Percentiles rank a stretch among this genome's conserved stretches.
Evolutionary conservation across 2,113 vertebrate genomes (phyloP).

Genomic region (Columba livia): DNA sequence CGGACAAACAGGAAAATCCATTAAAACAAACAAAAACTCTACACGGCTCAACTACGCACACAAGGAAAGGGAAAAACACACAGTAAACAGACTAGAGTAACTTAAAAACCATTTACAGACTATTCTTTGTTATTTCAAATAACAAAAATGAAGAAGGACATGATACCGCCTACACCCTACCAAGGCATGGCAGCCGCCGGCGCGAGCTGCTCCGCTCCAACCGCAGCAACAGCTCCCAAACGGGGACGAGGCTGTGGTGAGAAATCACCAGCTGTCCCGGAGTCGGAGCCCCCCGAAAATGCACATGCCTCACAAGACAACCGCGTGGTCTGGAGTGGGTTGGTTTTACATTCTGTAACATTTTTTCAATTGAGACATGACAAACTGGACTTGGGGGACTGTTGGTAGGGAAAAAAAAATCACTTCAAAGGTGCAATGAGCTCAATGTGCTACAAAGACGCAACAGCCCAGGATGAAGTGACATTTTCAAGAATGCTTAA

Average conservation of each 20-base stretch:
- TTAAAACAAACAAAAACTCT: conserved; percentile 62
- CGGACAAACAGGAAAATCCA: conserved; percentile 47
- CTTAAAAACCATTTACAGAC: conserved; percentile 63
- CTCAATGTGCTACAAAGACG: conserved; percentile 55
- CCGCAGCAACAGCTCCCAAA: conserved; percentile 37
- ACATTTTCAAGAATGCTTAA: conserved; percentile 35
- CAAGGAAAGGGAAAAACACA: conserved; percentile 22
- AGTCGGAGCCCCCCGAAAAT: conserved; percentile 63
- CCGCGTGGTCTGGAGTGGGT: conserved; percentile 67
- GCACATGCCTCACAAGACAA: conserved; percentile 57
- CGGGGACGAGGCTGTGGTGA: conserved; percentile 39
- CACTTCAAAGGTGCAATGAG: conserved; percentile 61
- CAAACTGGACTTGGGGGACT: conserved; percentile 56
- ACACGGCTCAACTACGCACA: conserved; percentile 64
- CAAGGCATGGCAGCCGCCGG: conserved; percentile 24
- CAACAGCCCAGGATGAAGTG: conserved; percentile 64
- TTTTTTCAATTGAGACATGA: conserved; percentile 23
- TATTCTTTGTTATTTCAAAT: conserved; percentile 65
- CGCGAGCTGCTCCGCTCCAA: conserved; percentile 3
- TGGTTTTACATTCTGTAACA: conserved; percentile 58
- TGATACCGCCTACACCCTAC: conserved; percentile 42
- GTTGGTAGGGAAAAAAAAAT: conserved; percentile 9
- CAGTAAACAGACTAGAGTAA: conserved; percentile 51
- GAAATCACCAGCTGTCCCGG: conserved; percentile 14
- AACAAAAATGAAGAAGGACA: conserved; percentile 49